Evolutionary conservation across 2,113 vertebrate genomes (phyloP).

Genomic region (Zeus faber): DNA sequence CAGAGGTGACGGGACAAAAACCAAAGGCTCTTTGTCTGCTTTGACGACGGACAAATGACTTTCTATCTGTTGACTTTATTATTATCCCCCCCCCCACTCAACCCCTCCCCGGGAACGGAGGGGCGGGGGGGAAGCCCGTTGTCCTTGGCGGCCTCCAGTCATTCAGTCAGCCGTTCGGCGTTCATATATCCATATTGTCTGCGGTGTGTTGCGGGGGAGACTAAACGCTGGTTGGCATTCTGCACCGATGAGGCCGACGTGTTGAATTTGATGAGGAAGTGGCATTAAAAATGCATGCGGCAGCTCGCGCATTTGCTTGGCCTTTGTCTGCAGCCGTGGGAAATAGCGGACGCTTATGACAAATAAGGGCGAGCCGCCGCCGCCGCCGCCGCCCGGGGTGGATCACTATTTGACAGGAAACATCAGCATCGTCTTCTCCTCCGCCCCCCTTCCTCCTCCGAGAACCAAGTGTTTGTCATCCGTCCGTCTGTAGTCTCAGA

Average conservation of each 20-base stretch:
- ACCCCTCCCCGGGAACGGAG: too few species aligned
- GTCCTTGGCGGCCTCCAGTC: too few species aligned
- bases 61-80: too few species aligned
- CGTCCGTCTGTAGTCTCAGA: slow-evolving; percentile 20
- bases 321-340: slow-evolving; percentile 65
- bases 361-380: slow-evolving; percentile 59
- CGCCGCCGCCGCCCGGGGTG: slow-evolving; percentile 46
- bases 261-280: slow-evolving; percentile 65
- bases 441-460: slow-evolving; percentile 21
- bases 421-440: slow-evolving; percentile 31
- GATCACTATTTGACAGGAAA: slow-evolving; percentile 46
- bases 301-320: slow-evolving; percentile 56
- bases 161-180: slow-evolving; percentile 40
- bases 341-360: slow-evolving; percentile 63
- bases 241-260: slow-evolving; percentile 39
- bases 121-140: too few species aligned
- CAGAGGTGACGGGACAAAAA: too few species aligned
- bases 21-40: too few species aligned
- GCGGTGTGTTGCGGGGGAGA: slow-evolving; percentile 46
- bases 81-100: too few species aligned
- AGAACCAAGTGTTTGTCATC: slow-evolving; percentile 37
- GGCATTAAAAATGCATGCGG: slow-evolving; percentile 74
- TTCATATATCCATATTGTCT: slow-evolving; percentile 26
- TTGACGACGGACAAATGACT: too few species aligned
- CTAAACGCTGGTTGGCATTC: slow-evolving; percentile 63